Conservation (phyloP, 2,888 invertebrate species). For the Ormyrus labotus region DNA sequence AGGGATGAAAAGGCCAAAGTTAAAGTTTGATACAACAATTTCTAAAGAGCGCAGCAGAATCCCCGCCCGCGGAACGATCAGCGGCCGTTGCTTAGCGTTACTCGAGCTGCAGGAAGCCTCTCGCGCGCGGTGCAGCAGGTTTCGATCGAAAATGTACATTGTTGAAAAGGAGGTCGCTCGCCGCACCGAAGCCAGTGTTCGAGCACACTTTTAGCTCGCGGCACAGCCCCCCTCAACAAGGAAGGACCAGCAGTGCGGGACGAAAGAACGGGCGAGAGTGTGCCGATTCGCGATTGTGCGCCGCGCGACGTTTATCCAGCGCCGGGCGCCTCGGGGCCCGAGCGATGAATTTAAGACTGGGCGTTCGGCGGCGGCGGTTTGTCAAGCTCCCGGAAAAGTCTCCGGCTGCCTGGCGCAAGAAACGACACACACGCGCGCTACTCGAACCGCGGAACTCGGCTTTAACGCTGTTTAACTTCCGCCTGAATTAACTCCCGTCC, state of each 20-base stretch:
- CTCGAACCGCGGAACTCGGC: neutral
- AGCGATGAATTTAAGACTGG: conserved; percentile 50
- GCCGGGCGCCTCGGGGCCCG: conserved; percentile 17
- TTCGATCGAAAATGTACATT: conserved; percentile 31
- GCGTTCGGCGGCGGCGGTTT: neutral
- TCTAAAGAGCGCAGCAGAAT: no score
- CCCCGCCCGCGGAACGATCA: no score
- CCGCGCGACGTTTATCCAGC: neutral
- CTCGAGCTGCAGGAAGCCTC: no score
- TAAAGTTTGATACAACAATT: no score
- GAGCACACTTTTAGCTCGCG: neutral
- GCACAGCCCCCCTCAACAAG: neutral
- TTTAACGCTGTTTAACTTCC: conserved; percentile 70
- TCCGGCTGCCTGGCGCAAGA: neutral
- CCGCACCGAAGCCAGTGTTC: neutral
- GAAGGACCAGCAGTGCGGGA: neutral
- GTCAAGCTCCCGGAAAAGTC: neutral
- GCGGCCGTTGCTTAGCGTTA: no score
- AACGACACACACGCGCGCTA: neutral
- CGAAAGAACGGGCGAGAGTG: conserved; percentile 41
- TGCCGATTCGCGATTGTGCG: conserved; percentile 36
- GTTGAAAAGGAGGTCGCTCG: neutral
- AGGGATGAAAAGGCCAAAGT: no score
- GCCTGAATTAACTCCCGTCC: conserved; percentile 69
- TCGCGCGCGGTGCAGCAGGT: neutral